Evolutionary conservation across 2,113 vertebrate genomes (phyloP).

Genomic region (Ornithorhynchus anatinus): DNA sequence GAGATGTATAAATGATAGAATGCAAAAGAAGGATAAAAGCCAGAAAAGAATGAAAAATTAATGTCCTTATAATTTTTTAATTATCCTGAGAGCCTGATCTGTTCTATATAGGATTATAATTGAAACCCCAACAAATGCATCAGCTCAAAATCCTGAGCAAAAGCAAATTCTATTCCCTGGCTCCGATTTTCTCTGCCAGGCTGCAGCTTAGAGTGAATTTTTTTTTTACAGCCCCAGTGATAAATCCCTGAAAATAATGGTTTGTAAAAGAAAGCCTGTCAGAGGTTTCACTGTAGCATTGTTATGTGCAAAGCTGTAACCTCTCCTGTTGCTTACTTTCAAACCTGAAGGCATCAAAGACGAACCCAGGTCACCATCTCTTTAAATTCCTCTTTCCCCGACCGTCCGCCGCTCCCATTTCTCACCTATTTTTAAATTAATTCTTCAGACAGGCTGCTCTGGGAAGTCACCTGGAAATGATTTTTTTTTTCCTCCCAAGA

Average conservation of each 20-base stretch:
- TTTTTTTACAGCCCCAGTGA: neutral
- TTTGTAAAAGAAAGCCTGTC: conserved; percentile 32
- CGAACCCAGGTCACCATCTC: conserved; percentile 24
- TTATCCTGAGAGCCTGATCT: too few relatives aligned
- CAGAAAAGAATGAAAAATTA: too few relatives aligned
- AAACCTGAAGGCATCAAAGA: conserved; percentile 36
- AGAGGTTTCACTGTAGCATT: conserved; percentile 4
- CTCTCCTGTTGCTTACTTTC: conserved; percentile 21
- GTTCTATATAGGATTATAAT: too few relatives aligned
- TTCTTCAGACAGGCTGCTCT: conserved; percentile 14
- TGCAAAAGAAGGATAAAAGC: too few relatives aligned
- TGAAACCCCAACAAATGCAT: neutral
- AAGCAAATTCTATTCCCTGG: neutral
- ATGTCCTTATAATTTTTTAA: too few relatives aligned
- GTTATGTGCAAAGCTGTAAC: conserved; percentile 9
- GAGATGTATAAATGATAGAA: too few relatives aligned
- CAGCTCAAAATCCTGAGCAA: neutral
- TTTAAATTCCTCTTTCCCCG: conserved; percentile 32
- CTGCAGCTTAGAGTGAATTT: neutral
- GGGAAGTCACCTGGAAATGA: conserved; percentile 23
- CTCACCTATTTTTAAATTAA: conserved; percentile 28
- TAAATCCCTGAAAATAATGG: conserved; percentile 25
- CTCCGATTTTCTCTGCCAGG: neutral
- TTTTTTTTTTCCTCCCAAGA: conserved; percentile 35
- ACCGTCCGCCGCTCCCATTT: conserved; percentile 10